Base-by-base conservation (phyloP, 2,113 vertebrate species). In the Seriola dumerili region DNA sequence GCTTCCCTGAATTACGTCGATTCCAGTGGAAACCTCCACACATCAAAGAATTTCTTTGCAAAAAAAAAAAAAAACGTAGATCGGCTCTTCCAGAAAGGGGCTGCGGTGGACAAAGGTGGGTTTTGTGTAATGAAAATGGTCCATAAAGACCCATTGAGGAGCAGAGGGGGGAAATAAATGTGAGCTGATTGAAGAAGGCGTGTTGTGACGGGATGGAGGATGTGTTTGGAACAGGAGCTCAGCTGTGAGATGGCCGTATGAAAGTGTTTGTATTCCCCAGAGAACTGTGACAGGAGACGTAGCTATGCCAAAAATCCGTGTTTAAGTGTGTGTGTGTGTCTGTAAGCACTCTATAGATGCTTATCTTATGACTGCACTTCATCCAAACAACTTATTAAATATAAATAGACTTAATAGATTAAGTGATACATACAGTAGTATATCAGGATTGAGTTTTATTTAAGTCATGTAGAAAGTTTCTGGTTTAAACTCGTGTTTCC, bases 81-180 rank as follows among this genome's bases (percentile, higher is more conserved):
- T 84, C 12, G 76, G 65, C 76, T 86, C 70, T 55, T 80, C 81
- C 59, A 73, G 52, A 89, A 80, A 61, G 29, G 11, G 54, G 6
- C 67, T 76, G 34, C 3, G 32, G 73, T 74, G 82, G 72, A 94
- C 90, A 94, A 94, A 90, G 88, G 90, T 84, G 72, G 85, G 88
- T 90, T 88, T 90, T 93, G 93, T 94, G 79, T 44, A 57, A 54
- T 86, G 88, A 90, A 86, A 92, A 86, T 77, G 69, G 67, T 52
- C 84, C 89, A 90, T 91, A 91, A 93, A 94, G 85, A 75, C 76
- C 80, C 86, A 86, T 92, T 94, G 91, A 93, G 89, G 63, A 90
- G 86, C 64, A 50, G 71, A 61, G 78, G 69, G 80, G 84, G 77
- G 74, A 85, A 81, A 79, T 85, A 85, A 89, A 87, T 85, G 71